Percentiles rank a stretch among this genome's conserved stretches.
Conservation (phyloP, 2,113 vertebrate genomes). For the Pseudopodoces humilis region DNA sequence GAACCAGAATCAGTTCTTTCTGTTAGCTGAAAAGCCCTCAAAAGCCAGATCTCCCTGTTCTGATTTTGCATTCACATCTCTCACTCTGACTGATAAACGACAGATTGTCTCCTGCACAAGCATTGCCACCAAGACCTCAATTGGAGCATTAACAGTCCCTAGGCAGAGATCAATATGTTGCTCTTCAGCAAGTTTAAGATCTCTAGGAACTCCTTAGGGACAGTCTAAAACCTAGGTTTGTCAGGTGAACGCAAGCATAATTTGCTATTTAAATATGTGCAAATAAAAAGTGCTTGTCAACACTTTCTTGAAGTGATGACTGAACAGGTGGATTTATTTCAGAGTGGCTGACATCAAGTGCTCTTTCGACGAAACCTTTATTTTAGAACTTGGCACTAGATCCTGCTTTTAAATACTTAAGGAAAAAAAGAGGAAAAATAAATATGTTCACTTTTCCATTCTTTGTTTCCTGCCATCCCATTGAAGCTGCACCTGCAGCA, state of each 20-base stretch:
- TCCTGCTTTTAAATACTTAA: background rate
- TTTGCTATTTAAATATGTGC: background rate
- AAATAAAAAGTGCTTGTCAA: background rate
- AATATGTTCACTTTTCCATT: background rate
- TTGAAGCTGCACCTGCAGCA: background rate
- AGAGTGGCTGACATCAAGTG: background rate
- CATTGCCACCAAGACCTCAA: background rate
- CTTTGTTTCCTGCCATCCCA: background rate
- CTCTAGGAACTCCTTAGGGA: background rate
- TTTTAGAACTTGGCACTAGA: background rate
- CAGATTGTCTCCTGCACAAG: background rate
- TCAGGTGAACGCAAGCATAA: background rate
- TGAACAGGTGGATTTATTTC: constrained; percentile 17
- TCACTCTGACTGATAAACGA: background rate
- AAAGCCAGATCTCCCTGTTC: background rate
- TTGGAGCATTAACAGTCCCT: background rate
- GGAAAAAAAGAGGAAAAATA: background rate
- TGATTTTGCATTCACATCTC: background rate
- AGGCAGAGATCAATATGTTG: background rate
- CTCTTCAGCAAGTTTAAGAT: background rate
- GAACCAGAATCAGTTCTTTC: background rate
- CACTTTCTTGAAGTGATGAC: background rate
- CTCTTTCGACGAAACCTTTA: background rate
- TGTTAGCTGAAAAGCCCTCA: background rate
- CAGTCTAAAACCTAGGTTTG: background rate